A percentile compares a stretch with the other conserved stretches of the same genome.
Evolutionary conservation across 2,113 vertebrate species (phyloP).

Genomic region (Zingel zingel): DNA sequence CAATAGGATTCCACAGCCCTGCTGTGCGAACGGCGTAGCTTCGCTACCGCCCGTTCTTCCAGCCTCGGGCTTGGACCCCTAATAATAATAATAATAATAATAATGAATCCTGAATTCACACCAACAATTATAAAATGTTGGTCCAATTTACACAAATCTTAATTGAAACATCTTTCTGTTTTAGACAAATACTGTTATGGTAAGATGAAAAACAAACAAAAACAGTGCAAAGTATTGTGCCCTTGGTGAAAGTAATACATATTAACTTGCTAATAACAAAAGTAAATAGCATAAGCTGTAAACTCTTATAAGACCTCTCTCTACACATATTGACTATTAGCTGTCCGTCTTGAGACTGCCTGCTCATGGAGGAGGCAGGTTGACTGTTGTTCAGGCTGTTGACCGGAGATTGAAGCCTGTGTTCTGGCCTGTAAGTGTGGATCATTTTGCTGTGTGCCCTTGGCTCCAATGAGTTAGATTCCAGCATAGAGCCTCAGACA

Average conservation of each 20-base stretch:
- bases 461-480: conserved; percentile 60
- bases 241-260: neutral
- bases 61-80: too few relatives aligned
- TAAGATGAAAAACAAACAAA: neutral
- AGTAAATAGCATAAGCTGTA: neutral
- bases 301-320: neutral
- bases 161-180: too few relatives aligned
- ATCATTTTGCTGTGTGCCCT: conserved; percentile 58
- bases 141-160: too few relatives aligned
- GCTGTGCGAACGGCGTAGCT: too few relatives aligned
- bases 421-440: conserved; percentile 67
- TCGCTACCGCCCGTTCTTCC: too few relatives aligned
- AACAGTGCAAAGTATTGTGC: neutral
- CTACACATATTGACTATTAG: conserved; percentile 7
- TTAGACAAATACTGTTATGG: too few relatives aligned
- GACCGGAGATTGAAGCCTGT: conserved; percentile 49
- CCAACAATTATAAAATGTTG: too few relatives aligned
- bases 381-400: conserved; percentile 58
- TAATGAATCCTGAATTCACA: too few relatives aligned
- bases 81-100: too few relatives aligned
- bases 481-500: conserved; percentile 57
- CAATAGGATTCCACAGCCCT: too few relatives aligned
- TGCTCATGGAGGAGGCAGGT: conserved; percentile 38
- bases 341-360: conserved; percentile 19
- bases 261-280: too few relatives aligned